Evolutionary conservation across 2,113 vertebrate genomes (phyloP), one percentile per base, ranked within the genome.

Genomic region (Lophotis ruficrista): DNA sequence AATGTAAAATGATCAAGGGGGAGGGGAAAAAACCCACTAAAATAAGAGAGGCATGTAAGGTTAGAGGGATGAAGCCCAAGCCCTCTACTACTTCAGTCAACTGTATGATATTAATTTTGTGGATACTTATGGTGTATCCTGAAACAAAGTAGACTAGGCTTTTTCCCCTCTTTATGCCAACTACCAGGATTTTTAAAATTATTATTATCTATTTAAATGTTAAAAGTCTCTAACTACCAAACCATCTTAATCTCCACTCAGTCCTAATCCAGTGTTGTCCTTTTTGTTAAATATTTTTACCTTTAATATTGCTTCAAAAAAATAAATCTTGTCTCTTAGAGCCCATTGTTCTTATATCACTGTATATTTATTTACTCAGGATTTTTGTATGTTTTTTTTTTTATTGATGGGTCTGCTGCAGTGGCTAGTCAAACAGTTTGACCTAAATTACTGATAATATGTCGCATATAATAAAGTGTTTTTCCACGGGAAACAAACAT

Each of bases 401-500:
- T 48, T 23, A 73, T 86, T 81, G 35, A n/a, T 37, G 37, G n/a
- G 10, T 93, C 41, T 89, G 16, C 45, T 73, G 23, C 33, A 38
- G 37, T 51, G n/a, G 33, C 62, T 77, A 58, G n/a, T 83, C 54
- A 65, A 72, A 37, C 48, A 60, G 28, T 73, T 80, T 72, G 41
- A 66, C 51, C 61, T 56, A 76, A 85, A 65, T 95, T 58, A 33
- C 80, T 70, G 41, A 14, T 53, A 43, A 72, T 51, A 75, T 35
- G 38, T 23, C 18, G 35, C 15, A 31, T 41, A 5, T 6, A 37
- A 51, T 69, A n/a, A 70, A 69, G 30, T 61, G 12, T 17, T 90
- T 91, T 80, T 72, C 48, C 28, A 37, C 0, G 4, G 66, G 33
- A 88, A 83, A 30, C 0, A 2, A 75, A 60, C 0, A 0, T 57